Conservation (phyloP, 2,888 invertebrate genomes). For the Diloba caeruleocephala region DNA sequence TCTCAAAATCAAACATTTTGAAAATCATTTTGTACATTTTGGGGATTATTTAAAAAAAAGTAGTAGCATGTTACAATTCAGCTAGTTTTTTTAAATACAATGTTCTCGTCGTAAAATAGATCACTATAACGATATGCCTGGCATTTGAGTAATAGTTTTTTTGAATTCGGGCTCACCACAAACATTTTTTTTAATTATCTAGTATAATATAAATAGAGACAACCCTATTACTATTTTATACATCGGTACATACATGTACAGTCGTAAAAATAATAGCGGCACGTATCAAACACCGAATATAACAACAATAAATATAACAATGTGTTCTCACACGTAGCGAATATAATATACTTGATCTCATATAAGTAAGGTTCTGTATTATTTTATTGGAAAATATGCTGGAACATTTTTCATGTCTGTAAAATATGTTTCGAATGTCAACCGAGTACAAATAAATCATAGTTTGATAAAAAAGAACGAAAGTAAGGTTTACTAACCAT, state of each 20-base stretch:
- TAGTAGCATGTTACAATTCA: too few relatives aligned
- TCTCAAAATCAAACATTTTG: too few relatives aligned
- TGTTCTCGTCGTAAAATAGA: too few relatives aligned
- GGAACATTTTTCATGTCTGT: slow-evolving; percentile 37
- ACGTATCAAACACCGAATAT: slow-evolving; percentile 42
- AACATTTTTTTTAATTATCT: too few relatives aligned
- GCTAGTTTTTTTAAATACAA: too few relatives aligned
- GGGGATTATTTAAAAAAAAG: too few relatives aligned
- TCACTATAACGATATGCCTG: too few relatives aligned
- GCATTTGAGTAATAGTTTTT: too few relatives aligned
- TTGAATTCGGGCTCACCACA: too few relatives aligned
- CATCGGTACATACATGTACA: slow-evolving; percentile 8
- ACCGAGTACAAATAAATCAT: slow-evolving; percentile 4
- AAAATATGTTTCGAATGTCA: slow-evolving; percentile 21
- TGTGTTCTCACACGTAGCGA: slow-evolving; percentile 28
- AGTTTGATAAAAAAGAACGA: slow-evolving; percentile 2
- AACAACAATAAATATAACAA: slow-evolving; percentile 34
- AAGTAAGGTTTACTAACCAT: background rate
- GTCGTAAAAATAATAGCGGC: slow-evolving; percentile 30
- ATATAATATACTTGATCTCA: slow-evolving; percentile 31
- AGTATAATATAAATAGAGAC: slow-evolving; percentile 13
- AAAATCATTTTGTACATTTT: too few relatives aligned
- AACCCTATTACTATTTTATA: slow-evolving; percentile 22
- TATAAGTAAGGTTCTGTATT: slow-evolving; percentile 14
- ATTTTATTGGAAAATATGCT: slow-evolving; percentile 38